phyloP scores from a whole-genome alignment of 2,113 vertebrate species.

The Uria lomvia region DNA sequence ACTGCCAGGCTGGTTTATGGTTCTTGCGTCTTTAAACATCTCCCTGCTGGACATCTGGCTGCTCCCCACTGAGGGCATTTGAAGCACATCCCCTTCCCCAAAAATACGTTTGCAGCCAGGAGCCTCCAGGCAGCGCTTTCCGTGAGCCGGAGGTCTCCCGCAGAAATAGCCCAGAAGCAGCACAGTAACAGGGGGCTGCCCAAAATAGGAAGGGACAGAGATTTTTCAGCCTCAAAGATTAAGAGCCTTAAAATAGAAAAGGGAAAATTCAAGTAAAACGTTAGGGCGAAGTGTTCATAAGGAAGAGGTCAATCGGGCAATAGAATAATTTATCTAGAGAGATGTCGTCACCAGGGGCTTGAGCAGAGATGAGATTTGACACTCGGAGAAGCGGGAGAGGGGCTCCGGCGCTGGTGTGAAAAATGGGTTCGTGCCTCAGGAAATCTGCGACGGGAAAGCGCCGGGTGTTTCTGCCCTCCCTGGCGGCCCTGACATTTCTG shows the following conservation, averaged over 20 bases:
- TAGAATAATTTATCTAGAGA: slow-evolving; percentile 27
- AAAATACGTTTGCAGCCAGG: accelerated
- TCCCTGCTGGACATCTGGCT: not conserved
- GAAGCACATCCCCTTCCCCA: not conserved
- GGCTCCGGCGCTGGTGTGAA: not conserved
- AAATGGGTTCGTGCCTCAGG: not conserved
- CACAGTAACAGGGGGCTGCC: not conserved
- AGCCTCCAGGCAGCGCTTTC: not conserved
- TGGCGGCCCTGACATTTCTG: not conserved
- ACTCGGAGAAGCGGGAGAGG: not conserved
- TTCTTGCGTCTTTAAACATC: not conserved
- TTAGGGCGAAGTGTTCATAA: not conserved
- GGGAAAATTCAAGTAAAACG: not conserved
- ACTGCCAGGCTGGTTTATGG: not conserved
- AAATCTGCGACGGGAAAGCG: not conserved
- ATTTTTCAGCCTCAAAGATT: not conserved
- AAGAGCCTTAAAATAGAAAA: not conserved
- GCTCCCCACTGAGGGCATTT: not conserved
- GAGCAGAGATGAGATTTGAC: slow-evolving; percentile 57
- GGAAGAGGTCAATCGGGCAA: slow-evolving; percentile 34
- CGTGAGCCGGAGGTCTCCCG: not conserved
- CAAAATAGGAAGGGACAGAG: not conserved
- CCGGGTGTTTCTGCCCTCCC: not conserved
- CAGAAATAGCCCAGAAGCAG: not conserved
- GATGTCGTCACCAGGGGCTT: not conserved